Evolutionary conservation across 1,140 invertebrate species (phyloP).

Genomic region (Brachionus rotundiformis): DNA sequence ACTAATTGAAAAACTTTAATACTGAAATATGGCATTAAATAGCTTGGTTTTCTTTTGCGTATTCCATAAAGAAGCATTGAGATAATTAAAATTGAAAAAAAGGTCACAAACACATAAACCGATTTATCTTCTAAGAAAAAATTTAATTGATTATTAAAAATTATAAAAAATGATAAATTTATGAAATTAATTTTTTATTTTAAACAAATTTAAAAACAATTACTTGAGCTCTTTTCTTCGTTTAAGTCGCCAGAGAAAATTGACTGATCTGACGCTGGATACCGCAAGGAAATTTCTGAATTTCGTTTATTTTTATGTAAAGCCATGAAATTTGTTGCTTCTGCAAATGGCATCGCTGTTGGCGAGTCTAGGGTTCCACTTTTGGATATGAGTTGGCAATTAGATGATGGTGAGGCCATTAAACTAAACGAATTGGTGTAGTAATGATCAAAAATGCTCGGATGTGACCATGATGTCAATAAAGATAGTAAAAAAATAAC

Average conservation of each 20-base stretch:
- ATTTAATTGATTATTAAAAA: background rate
- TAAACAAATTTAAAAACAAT: too few species aligned
- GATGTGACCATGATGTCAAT: slow-evolving; percentile 14
- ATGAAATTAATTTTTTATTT: too few species aligned
- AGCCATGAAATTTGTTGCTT: background rate
- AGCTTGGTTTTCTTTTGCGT: slow-evolving; percentile 3
- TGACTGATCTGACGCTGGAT: background rate
- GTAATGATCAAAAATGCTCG: slow-evolving; percentile 26
- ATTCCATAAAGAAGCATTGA: slow-evolving; percentile 29
- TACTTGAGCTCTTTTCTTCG: background rate
- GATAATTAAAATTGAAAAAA: slow-evolving; percentile 23
- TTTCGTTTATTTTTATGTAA: slow-evolving; percentile 11
- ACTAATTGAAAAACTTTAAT: slow-evolving; percentile 48
- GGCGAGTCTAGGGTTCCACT: background rate
- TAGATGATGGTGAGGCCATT: slow-evolving; percentile 23
- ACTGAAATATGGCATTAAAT: slow-evolving; percentile 46
- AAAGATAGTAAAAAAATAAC: background rate
- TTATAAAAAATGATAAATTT: background rate
- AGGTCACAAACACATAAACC: slow-evolving; percentile 4
- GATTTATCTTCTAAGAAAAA: slow-evolving; percentile 32
- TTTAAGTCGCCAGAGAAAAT: background rate
- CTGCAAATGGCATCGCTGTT: slow-evolving; percentile 11
- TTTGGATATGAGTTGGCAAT: slow-evolving; percentile 1
- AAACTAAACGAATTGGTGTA: slow-evolving; percentile 28
- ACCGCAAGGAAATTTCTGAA: background rate